A percentile compares a stretch with the other conserved stretches of the same genome.
These are phyloP conservation scores for Drosophila mayri DNA, from an alignment of 1,140 invertebrate species.

Conservation along the genomic window DNA sequence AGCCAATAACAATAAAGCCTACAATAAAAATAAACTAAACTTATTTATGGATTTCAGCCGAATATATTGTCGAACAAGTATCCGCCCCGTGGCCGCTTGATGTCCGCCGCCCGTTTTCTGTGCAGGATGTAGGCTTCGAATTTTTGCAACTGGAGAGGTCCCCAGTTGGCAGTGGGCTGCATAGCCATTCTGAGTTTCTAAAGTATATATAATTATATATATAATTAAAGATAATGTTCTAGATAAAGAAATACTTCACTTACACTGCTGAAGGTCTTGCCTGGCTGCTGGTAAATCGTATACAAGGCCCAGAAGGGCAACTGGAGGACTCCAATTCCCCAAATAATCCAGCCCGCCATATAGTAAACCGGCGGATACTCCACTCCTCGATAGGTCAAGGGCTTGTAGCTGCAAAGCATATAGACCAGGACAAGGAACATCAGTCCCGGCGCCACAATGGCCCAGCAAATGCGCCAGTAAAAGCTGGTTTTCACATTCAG, in stretches of 20 bases:
- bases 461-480: constrained; percentile 95
- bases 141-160: constrained; percentile 59
- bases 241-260: neutral
- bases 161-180: constrained; percentile 67
- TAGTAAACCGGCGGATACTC: constrained; percentile 85
- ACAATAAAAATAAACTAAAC: constrained; percentile 25
- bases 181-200: constrained; percentile 63
- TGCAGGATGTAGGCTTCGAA: constrained; percentile 64
- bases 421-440: constrained; percentile 90
- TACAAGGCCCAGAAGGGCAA: constrained; percentile 85
- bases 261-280: constrained; percentile 53
- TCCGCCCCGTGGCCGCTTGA: constrained; percentile 13
- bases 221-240: neutral
- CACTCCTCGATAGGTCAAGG: constrained; percentile 85
- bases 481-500: constrained; percentile 88
- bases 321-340: constrained; percentile 85
- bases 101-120: constrained; percentile 32
- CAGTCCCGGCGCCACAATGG: constrained; percentile 89
- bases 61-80: constrained; percentile 72
- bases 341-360: constrained; percentile 85
- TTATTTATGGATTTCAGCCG: constrained; percentile 30
- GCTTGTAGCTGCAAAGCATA: constrained; percentile 86
- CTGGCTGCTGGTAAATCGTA: constrained; percentile 70
- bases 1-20: constrained; percentile 67
- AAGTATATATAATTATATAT: neutral